Evolutionary conservation across 2,797 vertebrate genomes (phyloP), one percentile per base, ranked within the genome.

Genomic region (Polyboroides typus): DNA sequence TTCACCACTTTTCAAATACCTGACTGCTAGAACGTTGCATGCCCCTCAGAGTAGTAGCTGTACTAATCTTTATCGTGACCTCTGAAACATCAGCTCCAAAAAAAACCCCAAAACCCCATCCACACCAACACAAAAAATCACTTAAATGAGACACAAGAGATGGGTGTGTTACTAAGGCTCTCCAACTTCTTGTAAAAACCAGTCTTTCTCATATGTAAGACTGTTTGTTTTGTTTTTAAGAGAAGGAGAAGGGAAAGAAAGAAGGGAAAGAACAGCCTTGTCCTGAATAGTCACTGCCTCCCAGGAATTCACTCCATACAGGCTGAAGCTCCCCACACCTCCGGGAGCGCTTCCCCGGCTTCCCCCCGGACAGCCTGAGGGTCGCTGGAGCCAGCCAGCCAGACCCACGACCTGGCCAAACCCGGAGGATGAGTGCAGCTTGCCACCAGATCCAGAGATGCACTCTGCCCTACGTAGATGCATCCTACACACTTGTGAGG

Each of bases 351-450:
- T 59, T 67, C 66, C n/a, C 8, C 21, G 0, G 52, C 45, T 66
- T 21, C 12, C 33, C 26, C 19, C 3, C 0, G 0, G 56, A 11
- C 9, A 81, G n/a, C 33, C 27, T 1, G 2, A 52, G 27, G 27
- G 18, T 44, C 23, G 0, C 38, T 45, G 71, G 20, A 76, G 56
- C 70, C 6, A 13, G 55, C 20, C 1, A 0, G 21, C 4, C 50
- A 58, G 63, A 58, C 56, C 45, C 52, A 59, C 5, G 2, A 22
- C 33, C 64, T 38, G 42, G 13, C 38, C 27, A 56, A 38, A 70
- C 31, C 33, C 7, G 1, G 29, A 63, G 38, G 21, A 40, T 50
- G 26, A 50, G n/a, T 5, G 8, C 27, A 27, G 27, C 20, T 45
- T 50, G 21, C 29, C 36, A 26, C 10, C 20, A n/a, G 42, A 50